These are phyloP conservation scores for Zenarchopterus dispar DNA, from an alignment of 2,797 vertebrate species.

Conservation along the genomic window DNA sequence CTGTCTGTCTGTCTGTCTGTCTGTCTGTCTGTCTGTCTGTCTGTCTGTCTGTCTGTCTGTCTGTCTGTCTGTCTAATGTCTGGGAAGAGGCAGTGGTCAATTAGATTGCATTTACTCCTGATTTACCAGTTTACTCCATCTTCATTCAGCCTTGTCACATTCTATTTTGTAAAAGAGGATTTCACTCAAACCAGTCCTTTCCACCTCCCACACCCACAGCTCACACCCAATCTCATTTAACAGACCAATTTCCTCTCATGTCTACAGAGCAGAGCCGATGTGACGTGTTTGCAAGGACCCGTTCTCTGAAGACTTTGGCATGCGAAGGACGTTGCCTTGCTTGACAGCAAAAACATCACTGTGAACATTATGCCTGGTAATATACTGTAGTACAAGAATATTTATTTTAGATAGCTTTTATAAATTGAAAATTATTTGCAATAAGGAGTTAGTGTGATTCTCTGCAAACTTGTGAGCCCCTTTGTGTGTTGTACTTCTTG, in stretches of 20 bases:
- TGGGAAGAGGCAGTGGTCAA: conserved; percentile 24
- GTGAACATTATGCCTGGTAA: conserved; percentile 7
- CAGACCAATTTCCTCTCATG: conserved; percentile 48
- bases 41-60: too few species aligned
- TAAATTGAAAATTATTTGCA: too few species aligned
- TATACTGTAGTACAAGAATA: not conserved
- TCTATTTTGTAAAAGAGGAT: conserved; percentile 42
- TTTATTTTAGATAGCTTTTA: not conserved
- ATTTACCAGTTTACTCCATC: conserved; percentile 48
- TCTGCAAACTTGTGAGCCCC: too few species aligned
- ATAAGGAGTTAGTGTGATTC: too few species aligned
- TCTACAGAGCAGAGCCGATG: conserved; percentile 36
- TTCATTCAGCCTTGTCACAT: conserved; percentile 49
- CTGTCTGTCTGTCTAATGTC: too few species aligned
- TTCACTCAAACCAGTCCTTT: conserved; percentile 45
- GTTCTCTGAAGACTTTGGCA: conserved; percentile 31
- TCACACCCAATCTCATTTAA: conserved; percentile 52
- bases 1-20: too few species aligned
- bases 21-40: too few species aligned
- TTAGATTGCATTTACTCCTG: conserved; percentile 40
- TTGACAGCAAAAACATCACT: conserved; percentile 13
- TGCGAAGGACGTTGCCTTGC: conserved; percentile 1
- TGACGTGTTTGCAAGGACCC: conserved; percentile 19
- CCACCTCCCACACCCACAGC: conserved; percentile 20
- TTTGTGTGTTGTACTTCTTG: too few species aligned